Evolutionary conservation across 92 coral and sea anemone genomes (phyloP).

Genomic region (Phenganax subtilis): DNA sequence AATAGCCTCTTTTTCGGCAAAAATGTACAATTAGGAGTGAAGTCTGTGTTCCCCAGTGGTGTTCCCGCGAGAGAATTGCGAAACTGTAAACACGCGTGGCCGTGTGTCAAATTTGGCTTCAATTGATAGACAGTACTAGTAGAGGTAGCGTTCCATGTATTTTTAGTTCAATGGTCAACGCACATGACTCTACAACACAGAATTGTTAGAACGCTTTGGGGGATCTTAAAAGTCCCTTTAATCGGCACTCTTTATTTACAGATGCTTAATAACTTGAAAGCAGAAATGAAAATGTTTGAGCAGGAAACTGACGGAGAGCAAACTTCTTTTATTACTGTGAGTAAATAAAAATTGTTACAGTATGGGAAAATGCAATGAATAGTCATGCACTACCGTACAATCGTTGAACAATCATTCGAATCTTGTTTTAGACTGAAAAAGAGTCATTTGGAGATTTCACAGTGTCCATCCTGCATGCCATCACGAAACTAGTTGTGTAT

Average conservation of each 20-base stretch:
- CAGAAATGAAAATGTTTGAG: conserved; percentile 79
- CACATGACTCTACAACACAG: neutral
- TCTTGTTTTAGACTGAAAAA: conserved; percentile 28
- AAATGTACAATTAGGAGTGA: too few relatives aligned
- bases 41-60: too few relatives aligned
- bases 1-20: too few relatives aligned
- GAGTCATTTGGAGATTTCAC: conserved; percentile 84
- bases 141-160: too few relatives aligned
- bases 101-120: too few relatives aligned
- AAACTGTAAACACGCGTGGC: too few relatives aligned
- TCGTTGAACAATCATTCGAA: neutral
- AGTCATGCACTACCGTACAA: neutral
- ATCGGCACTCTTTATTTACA: neutral
- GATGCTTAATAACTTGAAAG: conserved; percentile 92
- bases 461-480: conserved; percentile 69
- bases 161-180: neutral
- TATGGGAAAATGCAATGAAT: neutral
- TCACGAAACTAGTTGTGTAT: conserved; percentile 84
- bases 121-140: too few relatives aligned
- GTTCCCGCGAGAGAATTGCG: too few relatives aligned
- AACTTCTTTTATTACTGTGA: conserved; percentile 13
- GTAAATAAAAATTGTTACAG: neutral
- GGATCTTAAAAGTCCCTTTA: neutral
- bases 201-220: neutral
- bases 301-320: conserved; percentile 77